Base-by-base conservation (phyloP, 2,888 invertebrate species). In the Marronus borbonicus region DNA sequence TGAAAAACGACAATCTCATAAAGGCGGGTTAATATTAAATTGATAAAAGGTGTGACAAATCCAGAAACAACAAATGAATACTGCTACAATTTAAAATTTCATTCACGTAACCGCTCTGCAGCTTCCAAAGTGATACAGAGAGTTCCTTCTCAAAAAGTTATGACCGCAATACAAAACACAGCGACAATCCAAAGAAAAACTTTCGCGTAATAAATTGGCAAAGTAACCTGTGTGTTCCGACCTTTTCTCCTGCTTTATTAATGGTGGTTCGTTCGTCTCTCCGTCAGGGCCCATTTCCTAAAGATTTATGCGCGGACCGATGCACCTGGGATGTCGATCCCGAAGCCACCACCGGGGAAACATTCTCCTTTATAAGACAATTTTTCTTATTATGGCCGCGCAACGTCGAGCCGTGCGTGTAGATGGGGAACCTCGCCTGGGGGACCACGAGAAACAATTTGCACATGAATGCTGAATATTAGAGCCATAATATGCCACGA, bases 311-410 rank as follows among this genome's bases (percentile, higher is more conserved):
- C 77, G 50, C 58, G 58, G 17, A 74, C 78, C 72, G 69, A 76
- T 77, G 76, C 81, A 81, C 81, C 81, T 81, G 80, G 80, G 79
- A 80, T 78, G 74, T 74, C 44, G 44, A 65, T 66, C 58, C 66
- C 55, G 66, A 58, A 64, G 39, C 58, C 55, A 64, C 68, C 68
- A 24, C 77, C 14, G 2, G 74, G 78, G 78, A 60, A 72, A 66
- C 78, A 75, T 78, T 78, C 66, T 39, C 70, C 62, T 78, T 78
- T 78, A 78, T 78, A 74, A 66, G 78, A 68, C 68, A 66, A 76
- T 76, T 76, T 76, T 58, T 76, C 76, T 74, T 74, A 74, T 74
- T 36, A 62, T 44, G 60, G 62, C 28, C 24, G 24, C 44, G 68
- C 39, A 36, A 74, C 44, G 72, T 74, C 72, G 72, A 74, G 62